Base-by-base conservation (phyloP, 2,888 invertebrate genomes). In the Leptopilina myrica region DNA sequence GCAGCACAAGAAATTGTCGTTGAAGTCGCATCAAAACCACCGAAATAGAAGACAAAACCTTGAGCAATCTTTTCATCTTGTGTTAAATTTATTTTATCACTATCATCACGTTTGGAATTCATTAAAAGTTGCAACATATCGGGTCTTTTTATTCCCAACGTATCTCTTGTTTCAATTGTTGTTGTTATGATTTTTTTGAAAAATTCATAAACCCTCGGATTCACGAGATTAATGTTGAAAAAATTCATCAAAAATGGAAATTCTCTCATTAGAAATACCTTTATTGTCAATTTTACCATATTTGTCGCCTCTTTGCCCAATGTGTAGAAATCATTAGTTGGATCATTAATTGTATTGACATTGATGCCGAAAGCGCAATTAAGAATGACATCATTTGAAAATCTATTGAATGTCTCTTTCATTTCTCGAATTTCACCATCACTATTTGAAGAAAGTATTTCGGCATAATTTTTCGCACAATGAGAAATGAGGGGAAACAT, bases 121-220 rank as follows among this genome's bases (percentile, higher is more conserved):
- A 94, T 92, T 66, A 94, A 87, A 14, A 94, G 84, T 78, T 94
- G 93, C 9, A 94, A 92, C 93, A 94, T 93, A 81, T 94, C 94
- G 0, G 93, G 93, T 78, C 94, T 87, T 6, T 92, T 76, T 43
- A 88, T 86, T 0, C 83, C 83, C 0, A 83, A 69, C 5, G 40
- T 69, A 1, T 81, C 85, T 14, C 86, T 79, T 0, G 66, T 79
- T 9, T 81, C 76, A 5, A 86, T 79, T 0, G 85, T 86, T 0
- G 73, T 62, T 14, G 46, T 46, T 0, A 86, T 78, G 14, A 85
- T 65, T 49, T 82, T 65, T 2, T 14, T 80, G 76, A 87, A 87
- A 78, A 84, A 87, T 0, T 64, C 49, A 1, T 66, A 46, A 7
- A 82, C 43, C 5, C 62, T 33, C 1, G 76, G 14, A 40, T 64